Evolutionary conservation across 1,140 invertebrate species (phyloP), one percentile per base, ranked within the genome.

Genomic region (Ceratosolen fusciceps): DNA sequence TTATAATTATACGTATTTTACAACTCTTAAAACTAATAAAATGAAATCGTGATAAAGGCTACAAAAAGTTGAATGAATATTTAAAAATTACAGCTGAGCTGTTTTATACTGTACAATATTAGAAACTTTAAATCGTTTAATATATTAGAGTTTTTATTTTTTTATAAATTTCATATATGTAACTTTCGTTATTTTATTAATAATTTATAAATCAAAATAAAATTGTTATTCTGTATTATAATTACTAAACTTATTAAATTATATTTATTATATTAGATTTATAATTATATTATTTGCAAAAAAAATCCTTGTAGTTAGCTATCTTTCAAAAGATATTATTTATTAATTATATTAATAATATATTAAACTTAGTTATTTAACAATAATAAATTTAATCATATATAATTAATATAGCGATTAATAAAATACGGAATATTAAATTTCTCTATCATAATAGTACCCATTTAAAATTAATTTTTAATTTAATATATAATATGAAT

Each of bases 131-230:
- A 0, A 62, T n/a, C n/a, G n/a, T n/a, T n/a, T 62, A 62, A 58
- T 62, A 21, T 5, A 29, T 2, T 31, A 65, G 37, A 65, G 37
- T 65, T 2, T 37, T 37, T 37, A 37, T 37, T 65, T 65, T 65
- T 37, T 31, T 9, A 37, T 52, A 21, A 52, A 65, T 65, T n/a
- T 1, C 26, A 21, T 21, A 62, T 2, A 31, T 37, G 60, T 65
- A 65, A 65, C 21, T 65, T 65, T n/a, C 37, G 60, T 65, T 65
- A 65, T 65, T 65, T 34, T 65, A 65, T 19, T 31, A 37, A n/a
- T 1, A 31, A 37, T 65, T 65, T 65, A 37, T 65, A 9, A 16
- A n/a, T 65, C 1, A 37, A 65, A 65, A 65, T 65, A 65, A 65
- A 65, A 37, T 65, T 65, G 60, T 65, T 65, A 65, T 34, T 52